Percentiles rank a stretch among this genome's conserved stretches.
Conservation (phyloP, 2,888 invertebrate genomes). For the Torymus tubicola region DNA sequence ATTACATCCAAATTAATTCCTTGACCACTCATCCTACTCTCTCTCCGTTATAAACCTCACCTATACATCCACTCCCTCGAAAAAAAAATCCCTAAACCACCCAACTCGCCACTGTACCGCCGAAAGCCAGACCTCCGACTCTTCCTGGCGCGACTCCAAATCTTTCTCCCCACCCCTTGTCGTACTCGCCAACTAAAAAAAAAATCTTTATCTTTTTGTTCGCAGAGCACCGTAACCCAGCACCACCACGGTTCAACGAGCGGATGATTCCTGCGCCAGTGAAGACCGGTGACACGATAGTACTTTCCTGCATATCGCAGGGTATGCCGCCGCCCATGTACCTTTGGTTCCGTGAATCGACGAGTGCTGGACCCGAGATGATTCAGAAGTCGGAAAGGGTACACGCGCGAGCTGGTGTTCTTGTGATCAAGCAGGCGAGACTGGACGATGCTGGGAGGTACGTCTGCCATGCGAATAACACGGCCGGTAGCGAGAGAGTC, state of each 20-base stretch:
- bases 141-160: too few relatives aligned
- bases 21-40: too few relatives aligned
- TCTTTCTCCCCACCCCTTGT: too few relatives aligned
- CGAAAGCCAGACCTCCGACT: too few relatives aligned
- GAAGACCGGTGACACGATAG: conserved; percentile 75
- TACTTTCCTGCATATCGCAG: conserved; percentile 77
- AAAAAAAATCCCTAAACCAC: too few relatives aligned
- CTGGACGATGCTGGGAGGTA: conserved; percentile 91
- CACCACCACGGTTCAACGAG: conserved; percentile 75
- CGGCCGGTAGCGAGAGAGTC: conserved; percentile 82
- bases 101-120: too few relatives aligned
- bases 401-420: conserved; percentile 74
- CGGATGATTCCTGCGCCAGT: conserved; percentile 73
- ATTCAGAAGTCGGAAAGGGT: conserved; percentile 74
- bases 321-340: conserved; percentile 77
- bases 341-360: conserved; percentile 74
- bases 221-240: conserved; percentile 73
- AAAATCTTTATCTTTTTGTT: not conserved
- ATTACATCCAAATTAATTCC: too few relatives aligned
- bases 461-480: conserved; percentile 93
- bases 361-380: conserved; percentile 68
- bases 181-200: too few relatives aligned
- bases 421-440: conserved; percentile 75
- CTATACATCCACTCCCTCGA: too few relatives aligned
- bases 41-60: too few relatives aligned